Evolutionary conservation across 2,113 vertebrate genomes (phyloP).

Genomic region (Ammodytes marinus): DNA sequence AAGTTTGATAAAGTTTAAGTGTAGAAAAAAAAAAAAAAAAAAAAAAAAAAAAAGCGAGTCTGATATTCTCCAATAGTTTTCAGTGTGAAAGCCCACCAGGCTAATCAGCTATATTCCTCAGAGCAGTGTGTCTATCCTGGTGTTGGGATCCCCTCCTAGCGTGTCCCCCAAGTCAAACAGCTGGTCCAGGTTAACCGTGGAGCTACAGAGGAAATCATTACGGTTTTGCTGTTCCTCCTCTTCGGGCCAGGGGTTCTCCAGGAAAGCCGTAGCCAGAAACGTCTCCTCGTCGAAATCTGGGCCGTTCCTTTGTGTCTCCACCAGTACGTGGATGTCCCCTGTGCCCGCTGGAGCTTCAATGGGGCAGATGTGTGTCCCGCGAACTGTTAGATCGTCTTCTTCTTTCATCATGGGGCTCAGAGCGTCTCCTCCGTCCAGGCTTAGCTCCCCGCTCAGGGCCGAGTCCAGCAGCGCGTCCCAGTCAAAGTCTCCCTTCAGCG

Average conservation of each 20-base stretch:
- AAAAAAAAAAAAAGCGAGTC: neutral
- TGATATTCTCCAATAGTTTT: conserved; percentile 5
- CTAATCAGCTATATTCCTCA: conserved; percentile 64
- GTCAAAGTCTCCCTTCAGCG: conserved; percentile 95
- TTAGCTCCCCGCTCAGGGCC: conserved; percentile 87
- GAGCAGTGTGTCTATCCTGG: conserved; percentile 84
- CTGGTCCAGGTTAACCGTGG: conserved; percentile 86
- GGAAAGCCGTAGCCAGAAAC: conserved; percentile 91
- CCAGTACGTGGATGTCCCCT: conserved; percentile 59
- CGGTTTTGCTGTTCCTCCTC: conserved; percentile 83
- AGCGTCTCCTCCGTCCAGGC: conserved; percentile 87
- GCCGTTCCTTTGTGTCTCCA: conserved; percentile 73
- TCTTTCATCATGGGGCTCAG: conserved; percentile 82
- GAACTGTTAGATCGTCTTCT: conserved; percentile 83
- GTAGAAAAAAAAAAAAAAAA: conserved; percentile 1
- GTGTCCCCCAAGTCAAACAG: conserved; percentile 88
- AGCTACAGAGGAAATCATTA: conserved; percentile 84
- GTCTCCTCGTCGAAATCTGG: conserved; percentile 92
- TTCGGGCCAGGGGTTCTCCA: conserved; percentile 93
- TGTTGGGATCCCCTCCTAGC: conserved; percentile 79
- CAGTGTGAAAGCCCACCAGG: neutral
- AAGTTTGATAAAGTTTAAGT: neutral
- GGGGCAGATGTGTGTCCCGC: conserved; percentile 74
- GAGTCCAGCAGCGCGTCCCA: conserved; percentile 94
- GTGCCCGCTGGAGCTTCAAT: conserved; percentile 39